A percentile compares a stretch with the other conserved stretches of the same genome.
These are phyloP conservation scores for Zosterops japonicus DNA, from an alignment of 2,113 vertebrate species.

Conservation along the genomic window DNA sequence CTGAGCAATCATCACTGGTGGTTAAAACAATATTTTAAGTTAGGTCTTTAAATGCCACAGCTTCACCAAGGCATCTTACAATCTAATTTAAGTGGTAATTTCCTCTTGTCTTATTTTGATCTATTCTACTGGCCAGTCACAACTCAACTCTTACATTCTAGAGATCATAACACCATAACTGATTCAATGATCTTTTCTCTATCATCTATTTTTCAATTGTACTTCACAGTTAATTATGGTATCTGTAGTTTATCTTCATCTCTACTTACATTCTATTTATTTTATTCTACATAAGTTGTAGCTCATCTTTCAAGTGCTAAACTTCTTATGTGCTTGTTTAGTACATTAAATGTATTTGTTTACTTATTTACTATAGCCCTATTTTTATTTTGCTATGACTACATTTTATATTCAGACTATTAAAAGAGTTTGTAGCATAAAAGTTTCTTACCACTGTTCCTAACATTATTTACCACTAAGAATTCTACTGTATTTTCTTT, in stretches of 20 bases:
- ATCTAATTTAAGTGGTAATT: neutral
- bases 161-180: neutral
- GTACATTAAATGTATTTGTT: neutral
- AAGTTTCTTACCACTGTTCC: neutral
- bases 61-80: neutral
- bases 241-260: neutral
- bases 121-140: neutral
- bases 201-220: neutral
- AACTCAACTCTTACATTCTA: fast-evolving
- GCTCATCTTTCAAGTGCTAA: neutral
- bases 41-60: neutral
- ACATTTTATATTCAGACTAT: neutral
- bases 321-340: neutral
- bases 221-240: neutral
- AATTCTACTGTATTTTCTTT: neutral
- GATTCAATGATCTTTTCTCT: neutral
- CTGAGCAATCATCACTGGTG: neutral
- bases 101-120: neutral
- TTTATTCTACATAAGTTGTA: neutral
- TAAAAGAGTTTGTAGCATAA: neutral
- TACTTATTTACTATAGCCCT: neutral
- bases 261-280: neutral
- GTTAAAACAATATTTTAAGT: neutral
- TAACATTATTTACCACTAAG: neutral
- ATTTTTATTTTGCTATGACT: neutral